Percentiles rank a stretch among this genome's conserved stretches.
Conservation (phyloP, 2,797 vertebrate species). For the Pseudochaenichthys georgianus region DNA sequence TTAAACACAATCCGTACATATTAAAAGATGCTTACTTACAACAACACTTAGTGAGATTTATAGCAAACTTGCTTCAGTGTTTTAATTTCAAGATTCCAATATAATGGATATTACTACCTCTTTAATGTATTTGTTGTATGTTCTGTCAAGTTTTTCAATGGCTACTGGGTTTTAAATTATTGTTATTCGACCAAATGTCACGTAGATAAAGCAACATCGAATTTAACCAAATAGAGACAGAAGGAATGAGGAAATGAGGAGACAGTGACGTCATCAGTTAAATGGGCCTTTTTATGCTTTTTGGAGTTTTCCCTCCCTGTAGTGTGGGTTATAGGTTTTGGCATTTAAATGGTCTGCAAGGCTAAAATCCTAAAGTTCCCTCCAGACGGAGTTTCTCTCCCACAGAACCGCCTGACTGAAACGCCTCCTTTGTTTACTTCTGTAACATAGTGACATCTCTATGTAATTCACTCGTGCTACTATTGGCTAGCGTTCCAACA, state of each 20-base stretch:
- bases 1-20: not conserved
- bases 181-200: not conserved
- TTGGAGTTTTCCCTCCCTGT: no score
- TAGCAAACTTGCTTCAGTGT: not conserved
- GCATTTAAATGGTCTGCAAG: no score
- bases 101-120: not conserved
- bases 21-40: conserved; percentile 1
- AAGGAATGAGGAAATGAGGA: not conserved
- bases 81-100: not conserved
- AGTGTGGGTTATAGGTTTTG: no score
- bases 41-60: not conserved
- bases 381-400: no score
- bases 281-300: no score
- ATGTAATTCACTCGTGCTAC: no score
- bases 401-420: no score
- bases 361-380: no score
- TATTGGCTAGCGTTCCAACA: no score
- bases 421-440: no score
- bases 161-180: not conserved
- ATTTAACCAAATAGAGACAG: not conserved
- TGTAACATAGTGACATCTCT: no score
- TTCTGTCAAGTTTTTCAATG: not conserved
- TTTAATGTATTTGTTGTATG: not conserved
- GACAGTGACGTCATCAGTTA: no score
- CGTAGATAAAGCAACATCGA: not conserved